Conservation (phyloP, 2,888 invertebrate species). For the Piscicola geometra region DNA sequence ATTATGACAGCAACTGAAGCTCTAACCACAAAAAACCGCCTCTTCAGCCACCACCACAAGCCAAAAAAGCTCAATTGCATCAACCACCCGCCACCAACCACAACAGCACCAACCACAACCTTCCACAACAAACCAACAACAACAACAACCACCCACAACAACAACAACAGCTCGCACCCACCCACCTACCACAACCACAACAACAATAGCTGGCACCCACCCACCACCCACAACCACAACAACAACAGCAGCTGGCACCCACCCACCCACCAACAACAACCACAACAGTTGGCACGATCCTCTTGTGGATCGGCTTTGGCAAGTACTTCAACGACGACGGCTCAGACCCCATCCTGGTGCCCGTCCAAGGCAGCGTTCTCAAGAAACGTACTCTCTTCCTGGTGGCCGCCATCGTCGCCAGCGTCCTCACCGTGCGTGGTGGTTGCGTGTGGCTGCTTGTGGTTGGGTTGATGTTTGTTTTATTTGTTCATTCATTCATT, state of each 20-base stretch:
- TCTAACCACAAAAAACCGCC: too few species aligned
- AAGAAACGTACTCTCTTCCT: conserved; percentile 81
- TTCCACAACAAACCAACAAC: too few species aligned
- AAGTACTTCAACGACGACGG: conserved; percentile 66
- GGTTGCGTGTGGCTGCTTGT: background rate
- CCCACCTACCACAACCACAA: background rate
- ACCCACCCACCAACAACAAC: background rate
- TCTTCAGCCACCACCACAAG: too few species aligned
- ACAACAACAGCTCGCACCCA: too few species aligned
- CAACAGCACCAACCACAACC: too few species aligned
- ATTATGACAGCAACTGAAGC: too few species aligned
- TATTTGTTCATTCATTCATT: too few species aligned
- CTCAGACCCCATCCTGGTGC: conserved; percentile 49
- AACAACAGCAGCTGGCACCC: background rate
- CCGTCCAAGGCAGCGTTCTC: conserved; percentile 69
- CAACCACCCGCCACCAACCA: too few species aligned
- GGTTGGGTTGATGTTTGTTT: too few species aligned
- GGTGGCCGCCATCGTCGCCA: conserved; percentile 76
- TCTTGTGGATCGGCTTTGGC: conserved; percentile 82
- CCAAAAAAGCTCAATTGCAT: too few species aligned
- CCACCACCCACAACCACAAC: too few species aligned
- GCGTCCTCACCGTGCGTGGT: conserved; percentile 71
- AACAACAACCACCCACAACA: too few species aligned
- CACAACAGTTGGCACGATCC: conserved; percentile 63
- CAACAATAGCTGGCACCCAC: background rate